Evolutionary conservation across 2,797 vertebrate species (phyloP), one percentile per base, ranked within the genome.

Genomic region (Pipistrellus kuhlii): DNA sequence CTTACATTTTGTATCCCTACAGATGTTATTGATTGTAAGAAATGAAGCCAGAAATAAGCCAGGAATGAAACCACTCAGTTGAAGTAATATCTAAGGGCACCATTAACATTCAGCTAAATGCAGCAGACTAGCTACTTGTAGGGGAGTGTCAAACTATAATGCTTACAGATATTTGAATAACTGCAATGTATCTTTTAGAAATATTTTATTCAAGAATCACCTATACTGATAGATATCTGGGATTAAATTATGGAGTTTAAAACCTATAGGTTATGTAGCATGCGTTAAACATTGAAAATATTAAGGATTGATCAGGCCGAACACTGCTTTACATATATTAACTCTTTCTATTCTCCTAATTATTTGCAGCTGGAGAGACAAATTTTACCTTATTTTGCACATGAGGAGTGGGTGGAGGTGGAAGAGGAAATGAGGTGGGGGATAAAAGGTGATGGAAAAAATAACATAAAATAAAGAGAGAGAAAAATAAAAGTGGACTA

Each of bases 1-100:
- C 11, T 69, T 53, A 6, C 72, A 15, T 93, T 92, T 15, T 93
- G 4, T 87, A 27, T 95, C 44, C 41, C 57, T 72, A 32, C 14
- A 10, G 41, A 90, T n/a, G 64, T 3, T 92, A 93, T 80, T 95
- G 88, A 96, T 93, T 88, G 46, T 51, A 53, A n/a, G 21, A 51
- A 93, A 92, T 93, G 81, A 93, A 94, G 38, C 17, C 82, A 98
- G 44, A 83, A 88, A 25, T 46, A 97, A 95, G 32, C 78, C 69
- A 88, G 14, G n/a, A 97, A 75, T 32, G 5, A 10, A 97, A 94
- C 13, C 93, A 73, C 32, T 93, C 85, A 93, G 23, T 86, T 92
- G 55, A 96, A 95, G 94, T 90, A 91, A 32, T 27, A 85, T 18
- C 7, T 44, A 92, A 84, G 71, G 92, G 5, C 1, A 96, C 75